A percentile compares a stretch with the other conserved stretches of the same genome.
phyloP scores from a whole-genome alignment of 1,140 invertebrate genomes.

The Ctenoplectra terminalis region DNA sequence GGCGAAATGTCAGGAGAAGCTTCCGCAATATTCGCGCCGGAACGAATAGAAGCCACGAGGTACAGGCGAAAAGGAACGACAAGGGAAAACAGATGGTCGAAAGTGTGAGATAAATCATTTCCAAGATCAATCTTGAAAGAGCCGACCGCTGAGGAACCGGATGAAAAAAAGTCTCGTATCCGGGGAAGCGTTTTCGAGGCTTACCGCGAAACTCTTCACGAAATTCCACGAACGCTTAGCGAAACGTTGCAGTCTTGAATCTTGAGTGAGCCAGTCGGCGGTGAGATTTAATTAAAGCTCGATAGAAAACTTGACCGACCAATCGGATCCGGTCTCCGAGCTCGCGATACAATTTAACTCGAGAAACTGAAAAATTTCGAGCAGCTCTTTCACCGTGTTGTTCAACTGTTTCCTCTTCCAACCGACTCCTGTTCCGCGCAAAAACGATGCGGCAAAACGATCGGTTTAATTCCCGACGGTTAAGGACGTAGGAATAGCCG shows the following conservation, averaged over 20 bases:
- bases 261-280: not conserved
- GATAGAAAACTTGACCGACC: constrained; percentile 6
- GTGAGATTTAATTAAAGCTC: constrained; percentile 31
- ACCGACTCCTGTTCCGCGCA: not conserved
- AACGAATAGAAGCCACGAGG: constrained; percentile 20
- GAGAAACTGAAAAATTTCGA: constrained; percentile 8
- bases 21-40: constrained; percentile 14
- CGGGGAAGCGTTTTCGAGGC: not conserved
- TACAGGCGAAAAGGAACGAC: not conserved
- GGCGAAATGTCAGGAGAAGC: not conserved
- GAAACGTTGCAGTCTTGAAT: constrained; percentile 5
- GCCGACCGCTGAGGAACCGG: constrained; percentile 42
- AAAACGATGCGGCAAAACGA: not conserved
- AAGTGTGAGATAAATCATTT: constrained; percentile 57
- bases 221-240: constrained; percentile 29
- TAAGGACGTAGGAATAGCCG: too few relatives aligned
- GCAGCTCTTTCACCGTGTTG: too few relatives aligned
- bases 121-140: constrained; percentile 48
- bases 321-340: not conserved
- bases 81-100: constrained; percentile 39
- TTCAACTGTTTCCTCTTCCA: not conserved
- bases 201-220: not conserved
- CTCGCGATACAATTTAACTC: constrained; percentile 12
- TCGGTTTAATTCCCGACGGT: not conserved
- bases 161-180: constrained; percentile 42